A percentile compares a stretch with the other conserved stretches of the same genome.
These are phyloP conservation scores for Notamacropus eugenii DNA, from an alignment of 2,797 vertebrate genomes.

Conservation along the genomic window DNA sequence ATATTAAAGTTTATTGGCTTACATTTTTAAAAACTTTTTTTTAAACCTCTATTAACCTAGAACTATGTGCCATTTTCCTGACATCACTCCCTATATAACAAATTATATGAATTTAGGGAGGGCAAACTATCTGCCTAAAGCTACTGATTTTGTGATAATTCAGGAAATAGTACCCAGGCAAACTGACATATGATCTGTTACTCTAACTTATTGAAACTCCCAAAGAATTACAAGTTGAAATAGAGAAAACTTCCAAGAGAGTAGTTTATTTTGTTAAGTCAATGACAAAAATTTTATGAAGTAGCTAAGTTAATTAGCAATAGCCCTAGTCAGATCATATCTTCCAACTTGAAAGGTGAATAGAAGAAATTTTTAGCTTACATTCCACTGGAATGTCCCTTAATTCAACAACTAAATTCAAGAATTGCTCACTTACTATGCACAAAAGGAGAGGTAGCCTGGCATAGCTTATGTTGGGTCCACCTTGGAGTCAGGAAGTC, in stretches of 20 bases:
- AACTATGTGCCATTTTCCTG: neutral
- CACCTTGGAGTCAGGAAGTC: neutral
- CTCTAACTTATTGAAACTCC: neutral
- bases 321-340: neutral
- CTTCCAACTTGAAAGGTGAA: neutral
- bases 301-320: neutral
- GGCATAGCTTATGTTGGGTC: neutral
- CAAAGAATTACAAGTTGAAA: neutral
- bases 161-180: neutral
- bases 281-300: neutral
- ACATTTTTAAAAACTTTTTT: neutral
- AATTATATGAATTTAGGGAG: neutral
- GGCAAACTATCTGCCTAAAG: neutral
- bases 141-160: neutral
- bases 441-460: neutral
- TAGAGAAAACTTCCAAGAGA: neutral
- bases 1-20: neutral
- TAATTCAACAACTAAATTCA: neutral
- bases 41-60: neutral
- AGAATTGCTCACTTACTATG: neutral
- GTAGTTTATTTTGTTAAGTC: neutral
- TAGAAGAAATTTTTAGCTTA: neutral
- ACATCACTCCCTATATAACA: neutral
- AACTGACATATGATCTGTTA: neutral
- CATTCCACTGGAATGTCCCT: neutral